Base-by-base conservation (phyloP, 1,140 invertebrate genomes). In the Drosophila simulans region DNA sequence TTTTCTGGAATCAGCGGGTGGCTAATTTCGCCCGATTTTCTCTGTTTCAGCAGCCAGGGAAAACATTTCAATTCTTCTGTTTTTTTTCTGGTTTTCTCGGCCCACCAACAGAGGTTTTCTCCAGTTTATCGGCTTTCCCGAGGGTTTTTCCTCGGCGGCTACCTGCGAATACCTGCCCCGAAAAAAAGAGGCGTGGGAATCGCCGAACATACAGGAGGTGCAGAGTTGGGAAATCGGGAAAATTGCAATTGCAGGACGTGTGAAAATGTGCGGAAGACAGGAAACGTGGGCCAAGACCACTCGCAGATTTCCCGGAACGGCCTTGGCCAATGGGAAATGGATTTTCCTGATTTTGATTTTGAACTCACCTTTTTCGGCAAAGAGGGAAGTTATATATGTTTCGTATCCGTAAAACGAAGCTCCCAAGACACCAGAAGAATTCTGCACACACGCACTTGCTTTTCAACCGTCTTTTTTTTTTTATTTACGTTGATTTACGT, bases 161-260 rank as follows among this genome's bases (percentile, higher is more conserved):
- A 79, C 83, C 83, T 88, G 81, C 39, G 35, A 48, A 46, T 57
- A 64, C 42, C 57, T 71, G 62, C 27, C 40, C 42, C 27, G 48
- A 60, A 22, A 49, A 40, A 17, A 35, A 52, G 25, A 66, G 78
- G 82, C 78, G 82, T 86, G 79, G 83, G 83, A 88, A 86, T 48
- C 42, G 49, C 58, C 58, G 11, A 27, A 53, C 70, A 70, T 27
- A 34, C 31, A 42, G 7, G 40, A 11, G 35, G 22, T 12, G 37
- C 11, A 43, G 31, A 42, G 42, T 12, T 20, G 12, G 15, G 25
- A 55, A 49, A 75, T 76, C 15, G 37, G 22, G 20, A 51, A 48
- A 55, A 88, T 83, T 78, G 83, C 82, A 86, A 86, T 83, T 89
- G 83, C 64, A 73, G 62, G 49, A 86, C 74, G 78, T 88, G 78